These are phyloP conservation scores for Cataglyphis livida DNA, from an alignment of 2,888 invertebrate species.

Conservation along the genomic window DNA sequence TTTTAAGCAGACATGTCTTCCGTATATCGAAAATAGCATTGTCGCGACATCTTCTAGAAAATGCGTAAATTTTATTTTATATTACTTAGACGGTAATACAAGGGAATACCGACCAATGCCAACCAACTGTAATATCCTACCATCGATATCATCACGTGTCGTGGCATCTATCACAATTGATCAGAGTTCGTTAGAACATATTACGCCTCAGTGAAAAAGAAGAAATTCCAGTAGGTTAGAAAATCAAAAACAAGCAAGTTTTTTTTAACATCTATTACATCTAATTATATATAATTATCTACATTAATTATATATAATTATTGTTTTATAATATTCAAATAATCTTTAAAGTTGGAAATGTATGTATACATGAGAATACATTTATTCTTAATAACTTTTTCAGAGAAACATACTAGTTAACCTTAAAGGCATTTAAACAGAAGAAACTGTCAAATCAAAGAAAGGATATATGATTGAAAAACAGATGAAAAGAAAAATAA, in stretches of 20 bases:
- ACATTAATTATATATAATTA: background rate
- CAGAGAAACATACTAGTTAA: background rate
- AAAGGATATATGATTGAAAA: background rate
- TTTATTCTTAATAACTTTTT: background rate
- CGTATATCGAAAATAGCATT: background rate
- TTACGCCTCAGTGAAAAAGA: background rate
- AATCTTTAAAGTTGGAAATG: background rate
- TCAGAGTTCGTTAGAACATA: background rate
- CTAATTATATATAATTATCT: too few species aligned
- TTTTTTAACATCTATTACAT: background rate
- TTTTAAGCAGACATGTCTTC: background rate
- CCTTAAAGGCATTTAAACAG: slow-evolving; percentile 26
- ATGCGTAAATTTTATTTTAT: background rate
- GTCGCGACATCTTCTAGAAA: slow-evolving; percentile 3
- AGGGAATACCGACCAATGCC: background rate
- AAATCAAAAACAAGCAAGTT: slow-evolving; percentile 1
- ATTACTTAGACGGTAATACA: background rate
- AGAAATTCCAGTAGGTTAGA: background rate
- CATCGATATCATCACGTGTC: background rate
- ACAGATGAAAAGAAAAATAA: background rate
- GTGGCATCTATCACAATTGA: background rate
- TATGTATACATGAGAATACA: background rate
- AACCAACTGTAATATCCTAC: background rate
- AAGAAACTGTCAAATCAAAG: background rate
- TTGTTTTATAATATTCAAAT: background rate